Conservation (phyloP, 1,140 invertebrate species). For the Aphelenchoides fujianensis region DNA sequence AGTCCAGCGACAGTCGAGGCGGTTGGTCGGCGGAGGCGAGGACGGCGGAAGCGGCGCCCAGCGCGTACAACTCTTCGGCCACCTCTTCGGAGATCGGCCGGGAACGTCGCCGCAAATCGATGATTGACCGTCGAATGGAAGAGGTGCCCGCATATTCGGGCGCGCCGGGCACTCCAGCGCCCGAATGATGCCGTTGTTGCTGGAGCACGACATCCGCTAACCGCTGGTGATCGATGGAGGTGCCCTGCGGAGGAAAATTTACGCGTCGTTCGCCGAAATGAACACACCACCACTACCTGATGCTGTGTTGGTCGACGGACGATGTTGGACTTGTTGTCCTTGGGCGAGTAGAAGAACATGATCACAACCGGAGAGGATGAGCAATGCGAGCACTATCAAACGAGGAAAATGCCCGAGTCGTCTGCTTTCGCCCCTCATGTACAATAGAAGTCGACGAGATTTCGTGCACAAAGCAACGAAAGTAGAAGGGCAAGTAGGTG, state of each 20-base stretch:
- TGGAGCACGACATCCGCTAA: not conserved
- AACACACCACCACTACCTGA: slow-evolving; percentile 35
- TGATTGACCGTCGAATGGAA: slow-evolving; percentile 22
- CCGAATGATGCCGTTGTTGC: slow-evolving; percentile 14
- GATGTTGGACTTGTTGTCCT: slow-evolving; percentile 22
- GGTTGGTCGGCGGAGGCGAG: not conserved
- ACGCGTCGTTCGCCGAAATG: slow-evolving; percentile 2
- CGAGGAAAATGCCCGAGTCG: too few species aligned
- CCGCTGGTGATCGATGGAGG: not conserved
- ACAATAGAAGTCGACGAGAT: too few species aligned
- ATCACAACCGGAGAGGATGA: slow-evolving; percentile 16
- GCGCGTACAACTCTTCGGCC: slow-evolving; percentile 16
- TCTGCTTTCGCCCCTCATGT: too few species aligned
- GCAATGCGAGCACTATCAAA: too few species aligned
- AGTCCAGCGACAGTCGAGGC: not conserved
- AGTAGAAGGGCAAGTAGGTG: too few species aligned
- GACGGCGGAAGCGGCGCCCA: slow-evolving; percentile 1
- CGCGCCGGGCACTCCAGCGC: not conserved
- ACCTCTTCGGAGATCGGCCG: slow-evolving; percentile 24
- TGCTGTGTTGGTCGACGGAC: slow-evolving; percentile 38
- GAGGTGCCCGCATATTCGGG: not conserved
- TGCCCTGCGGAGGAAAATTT: not conserved
- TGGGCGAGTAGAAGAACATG: slow-evolving; percentile 52
- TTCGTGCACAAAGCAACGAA: too few species aligned
- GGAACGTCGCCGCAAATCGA: slow-evolving; percentile 19